Conservation (phyloP, 2,797 vertebrate genomes). For the Anomalospiza imberbis region DNA sequence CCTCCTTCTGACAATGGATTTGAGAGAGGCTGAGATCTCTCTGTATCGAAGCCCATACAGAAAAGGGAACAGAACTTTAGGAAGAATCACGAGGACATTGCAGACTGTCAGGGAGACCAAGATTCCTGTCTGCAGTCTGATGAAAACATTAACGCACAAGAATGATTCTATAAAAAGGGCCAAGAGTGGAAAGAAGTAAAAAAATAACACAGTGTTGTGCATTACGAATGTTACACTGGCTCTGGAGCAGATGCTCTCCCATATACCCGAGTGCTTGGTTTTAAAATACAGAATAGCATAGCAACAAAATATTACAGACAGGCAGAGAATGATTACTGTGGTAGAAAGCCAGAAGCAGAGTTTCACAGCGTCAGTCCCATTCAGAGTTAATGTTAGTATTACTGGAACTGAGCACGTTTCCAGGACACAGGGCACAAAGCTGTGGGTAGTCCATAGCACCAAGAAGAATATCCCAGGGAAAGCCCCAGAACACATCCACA, state of each 20-base stretch:
- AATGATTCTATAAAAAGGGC: conserved; percentile 72
- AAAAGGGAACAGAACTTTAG: conserved; percentile 79
- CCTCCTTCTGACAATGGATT: conserved; percentile 66
- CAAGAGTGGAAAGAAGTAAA: conserved; percentile 78
- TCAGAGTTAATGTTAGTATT: conserved; percentile 70
- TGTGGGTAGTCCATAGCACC: conserved; percentile 63
- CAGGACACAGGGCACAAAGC: conserved; percentile 49
- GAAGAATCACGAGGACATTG: conserved; percentile 77
- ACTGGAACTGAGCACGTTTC: conserved; percentile 74
- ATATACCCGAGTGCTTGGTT: conserved; percentile 70
- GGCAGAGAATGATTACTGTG: conserved; percentile 67
- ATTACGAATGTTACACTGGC: conserved; percentile 80
- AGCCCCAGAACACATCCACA: conserved; percentile 68
- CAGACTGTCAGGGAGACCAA: conserved; percentile 75
- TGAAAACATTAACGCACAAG: conserved; percentile 44
- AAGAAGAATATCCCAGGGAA: conserved; percentile 70
- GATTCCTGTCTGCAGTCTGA: conserved; percentile 64
- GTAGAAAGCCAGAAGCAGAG: conserved; percentile 75
- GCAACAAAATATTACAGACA: conserved; percentile 73
- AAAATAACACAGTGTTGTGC: conserved; percentile 79
- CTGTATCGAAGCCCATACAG: conserved; percentile 80
- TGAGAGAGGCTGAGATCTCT: conserved; percentile 74
- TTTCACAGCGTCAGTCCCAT: conserved; percentile 62
- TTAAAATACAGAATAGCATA: conserved; percentile 74
- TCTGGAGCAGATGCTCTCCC: conserved; percentile 70